Percentiles rank a stretch among this genome's conserved stretches.
phyloP scores from a whole-genome alignment of 2,797 vertebrate species.

The Gadopsis marmoratus region DNA sequence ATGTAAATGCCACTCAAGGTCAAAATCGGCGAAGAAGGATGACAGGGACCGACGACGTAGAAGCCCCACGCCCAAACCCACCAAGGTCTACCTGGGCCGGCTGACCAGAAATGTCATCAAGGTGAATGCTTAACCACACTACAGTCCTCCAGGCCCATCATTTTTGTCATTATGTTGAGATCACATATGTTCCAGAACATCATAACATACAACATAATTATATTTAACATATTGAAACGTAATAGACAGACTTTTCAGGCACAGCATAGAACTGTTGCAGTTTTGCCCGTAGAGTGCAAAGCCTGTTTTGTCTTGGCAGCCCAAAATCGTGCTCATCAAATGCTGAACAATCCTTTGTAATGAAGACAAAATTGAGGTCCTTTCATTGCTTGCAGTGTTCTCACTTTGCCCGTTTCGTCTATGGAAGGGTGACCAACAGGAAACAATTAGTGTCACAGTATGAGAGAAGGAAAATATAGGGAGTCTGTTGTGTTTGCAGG shows the following conservation, averaged over 20 bases:
- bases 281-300: background rate
- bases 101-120: conserved; percentile 95
- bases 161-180: too few species aligned
- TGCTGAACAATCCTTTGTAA: background rate
- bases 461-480: background rate
- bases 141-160: too few species aligned
- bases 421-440: background rate
- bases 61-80: conserved; percentile 92
- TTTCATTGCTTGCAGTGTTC: background rate
- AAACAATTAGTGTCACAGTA: background rate
- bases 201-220: too few species aligned
- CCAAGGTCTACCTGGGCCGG: conserved; percentile 93
- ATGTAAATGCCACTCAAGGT: conserved; percentile 74
- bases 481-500: background rate
- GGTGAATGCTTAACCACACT: conserved; percentile 74
- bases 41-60: conserved; percentile 91
- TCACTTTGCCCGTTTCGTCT: background rate
- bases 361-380: background rate
- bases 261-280: background rate
- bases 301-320: background rate
- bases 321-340: background rate
- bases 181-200: background rate
- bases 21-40: conserved; percentile 93
- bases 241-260: too few species aligned
- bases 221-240: background rate